phyloP scores from a whole-genome alignment of 1,140 invertebrate species.

The Zaprionus kolodkinae region DNA sequence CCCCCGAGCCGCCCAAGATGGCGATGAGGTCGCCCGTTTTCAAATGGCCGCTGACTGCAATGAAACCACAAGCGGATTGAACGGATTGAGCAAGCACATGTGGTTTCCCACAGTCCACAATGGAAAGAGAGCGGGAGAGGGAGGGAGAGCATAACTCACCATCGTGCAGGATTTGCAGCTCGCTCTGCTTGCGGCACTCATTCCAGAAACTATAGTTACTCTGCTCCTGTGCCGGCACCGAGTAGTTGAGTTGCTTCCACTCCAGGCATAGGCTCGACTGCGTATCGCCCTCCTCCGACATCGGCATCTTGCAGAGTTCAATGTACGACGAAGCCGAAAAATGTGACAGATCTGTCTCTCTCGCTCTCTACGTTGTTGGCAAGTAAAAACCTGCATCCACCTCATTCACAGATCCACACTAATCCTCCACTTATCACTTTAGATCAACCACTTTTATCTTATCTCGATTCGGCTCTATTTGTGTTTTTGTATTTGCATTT shows the following conservation, averaged over 20 bases:
- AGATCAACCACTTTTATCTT: conserved; percentile 22
- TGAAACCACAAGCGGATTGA: conserved; percentile 17
- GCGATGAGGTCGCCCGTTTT: conserved; percentile 86
- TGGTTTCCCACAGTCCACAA: conserved; percentile 4
- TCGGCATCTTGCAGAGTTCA: conserved; percentile 35
- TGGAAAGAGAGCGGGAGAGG: background rate
- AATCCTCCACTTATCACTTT: conserved; percentile 26
- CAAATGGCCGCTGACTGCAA: conserved; percentile 86
- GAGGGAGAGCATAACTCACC: conserved; percentile 46
- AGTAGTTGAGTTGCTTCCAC: conserved; percentile 80
- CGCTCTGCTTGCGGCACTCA: conserved; percentile 68
- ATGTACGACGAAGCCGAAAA: conserved; percentile 15
- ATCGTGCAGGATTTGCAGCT: conserved; percentile 68
- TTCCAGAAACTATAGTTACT: conserved; percentile 81
- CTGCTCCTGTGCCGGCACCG: conserved; percentile 79
- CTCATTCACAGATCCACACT: background rate
- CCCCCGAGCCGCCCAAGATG: conserved; percentile 87
- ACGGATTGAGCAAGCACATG: background rate
- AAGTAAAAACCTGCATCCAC: conserved; percentile 13
- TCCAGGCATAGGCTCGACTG: conserved; percentile 69
- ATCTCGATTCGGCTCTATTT: conserved; percentile 18
- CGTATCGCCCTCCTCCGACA: conserved; percentile 1
- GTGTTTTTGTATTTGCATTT: conserved; percentile 38
- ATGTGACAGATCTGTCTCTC: conserved; percentile 4
- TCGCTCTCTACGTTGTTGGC: background rate